Base-by-base conservation (phyloP, 2,113 vertebrate genomes). In the Thunnus thynnus region DNA sequence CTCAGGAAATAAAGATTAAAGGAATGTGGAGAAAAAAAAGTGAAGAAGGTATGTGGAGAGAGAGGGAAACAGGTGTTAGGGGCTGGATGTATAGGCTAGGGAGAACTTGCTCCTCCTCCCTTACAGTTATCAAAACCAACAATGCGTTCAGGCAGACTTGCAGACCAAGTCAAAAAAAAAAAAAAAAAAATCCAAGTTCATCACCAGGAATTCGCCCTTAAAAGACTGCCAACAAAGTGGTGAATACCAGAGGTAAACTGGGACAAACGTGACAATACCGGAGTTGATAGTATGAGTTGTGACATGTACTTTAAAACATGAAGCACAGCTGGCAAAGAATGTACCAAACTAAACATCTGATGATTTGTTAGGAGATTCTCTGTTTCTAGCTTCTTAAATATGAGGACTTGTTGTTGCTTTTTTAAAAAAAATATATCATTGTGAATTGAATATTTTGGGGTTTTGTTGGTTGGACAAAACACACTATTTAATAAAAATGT, bases 11-110 rank as follows among this genome's bases (percentile, higher is more conserved):
- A 63, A 47, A 64, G n/a, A 72, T 61, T 65, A 80, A 74, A 84
- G 60, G 65, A 57, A 85, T 62, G 52, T 17, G 56, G 54, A 58
- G 62, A 41, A 8, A 62, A 18, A 83, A 48, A 50, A 68, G 27
- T 13, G 61, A 22, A 56, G 22, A 13, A 10, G 65, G 46, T 22
- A 65, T 72, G 69, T 56, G 41, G 64, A 10, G 47, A 51, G 27
- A 64, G 36, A 46, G 57, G 57, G 58, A 78, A 78, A 77, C 74
- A 79, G 73, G 61, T 77, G 83, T 61, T 16, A 55, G 36, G 18
- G 7, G 9, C 3, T 32, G 16, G 25, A 36, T 41, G 36, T 41
- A 9, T 36, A 36, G 8, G 36, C 5, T 41, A 36, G 32, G 32
- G 7, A 36, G 14, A 63, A 44, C 27, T 73, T 14, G 4, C 48